These are phyloP conservation scores for Escarpia spicata DNA, from an alignment of 2,888 invertebrate genomes.

Conservation along the genomic window DNA sequence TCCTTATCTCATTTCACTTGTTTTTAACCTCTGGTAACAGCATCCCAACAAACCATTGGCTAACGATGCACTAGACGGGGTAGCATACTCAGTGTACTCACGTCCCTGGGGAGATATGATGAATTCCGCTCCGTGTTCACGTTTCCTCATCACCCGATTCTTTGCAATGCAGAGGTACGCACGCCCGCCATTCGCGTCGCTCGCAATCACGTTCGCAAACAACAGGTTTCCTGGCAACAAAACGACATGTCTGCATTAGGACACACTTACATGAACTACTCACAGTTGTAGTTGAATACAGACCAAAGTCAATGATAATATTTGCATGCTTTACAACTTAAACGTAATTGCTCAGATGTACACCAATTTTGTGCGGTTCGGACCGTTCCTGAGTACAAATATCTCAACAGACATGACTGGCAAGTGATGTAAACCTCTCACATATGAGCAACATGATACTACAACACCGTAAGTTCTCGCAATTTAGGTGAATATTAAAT, in stretches of 20 bases:
- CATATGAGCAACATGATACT: no score
- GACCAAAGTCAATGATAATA: background rate
- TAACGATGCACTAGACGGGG: no score
- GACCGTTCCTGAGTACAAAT: no score
- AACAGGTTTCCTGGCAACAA: conserved; percentile 82
- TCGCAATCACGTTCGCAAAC: conserved; percentile 91
- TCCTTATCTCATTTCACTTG: no score
- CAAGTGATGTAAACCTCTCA: no score
- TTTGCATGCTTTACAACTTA: background rate
- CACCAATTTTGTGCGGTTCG: no score
- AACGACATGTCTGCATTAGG: background rate
- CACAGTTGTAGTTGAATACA: background rate
- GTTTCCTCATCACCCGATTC: conserved; percentile 76
- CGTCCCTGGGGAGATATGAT: conserved; percentile 50
- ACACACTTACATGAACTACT: background rate
- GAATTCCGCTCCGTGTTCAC: conserved; percentile 52
- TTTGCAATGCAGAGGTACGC: conserved; percentile 96
- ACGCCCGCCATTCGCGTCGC: conserved; percentile 81
- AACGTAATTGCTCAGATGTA: background rate
- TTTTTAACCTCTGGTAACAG: no score
- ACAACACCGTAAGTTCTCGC: no score
- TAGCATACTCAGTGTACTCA: conserved; percentile 35
- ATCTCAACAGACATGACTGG: no score
- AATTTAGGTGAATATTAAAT: no score
- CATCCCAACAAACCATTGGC: no score